A percentile compares a stretch with the other conserved stretches of the same genome.
Conservation (phyloP, 1,140 invertebrate genomes). For the Apis laboriosa region DNA sequence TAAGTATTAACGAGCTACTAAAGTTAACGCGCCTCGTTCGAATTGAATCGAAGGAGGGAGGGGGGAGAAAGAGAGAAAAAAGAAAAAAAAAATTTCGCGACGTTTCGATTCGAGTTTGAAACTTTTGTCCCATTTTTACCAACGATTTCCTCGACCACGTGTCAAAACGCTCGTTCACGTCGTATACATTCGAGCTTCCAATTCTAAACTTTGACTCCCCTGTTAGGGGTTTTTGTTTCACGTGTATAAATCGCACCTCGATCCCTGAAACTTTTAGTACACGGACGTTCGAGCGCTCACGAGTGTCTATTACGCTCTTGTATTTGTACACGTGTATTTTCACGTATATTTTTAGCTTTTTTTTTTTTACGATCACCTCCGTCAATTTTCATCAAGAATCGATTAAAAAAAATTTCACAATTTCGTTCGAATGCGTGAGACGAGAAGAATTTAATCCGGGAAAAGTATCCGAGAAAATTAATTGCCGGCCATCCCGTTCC, state of each 20-base stretch:
- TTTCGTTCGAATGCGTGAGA: neutral
- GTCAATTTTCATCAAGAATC: neutral
- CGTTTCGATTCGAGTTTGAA: constrained; percentile 1
- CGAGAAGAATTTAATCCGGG: too few relatives aligned
- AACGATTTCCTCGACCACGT: neutral
- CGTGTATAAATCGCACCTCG: too few relatives aligned
- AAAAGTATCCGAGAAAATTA: neutral
- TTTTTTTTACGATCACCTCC: neutral
- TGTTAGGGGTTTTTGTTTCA: too few relatives aligned
- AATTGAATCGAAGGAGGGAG: neutral
- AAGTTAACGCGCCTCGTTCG: neutral
- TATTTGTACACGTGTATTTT: too few relatives aligned
- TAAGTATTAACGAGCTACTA: constrained; percentile 16
- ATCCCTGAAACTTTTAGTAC: too few relatives aligned
- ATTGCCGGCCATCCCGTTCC: neutral
- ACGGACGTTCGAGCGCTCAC: too few relatives aligned
- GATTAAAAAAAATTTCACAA: neutral
- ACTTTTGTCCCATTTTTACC: neutral
- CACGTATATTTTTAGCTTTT: too few relatives aligned
- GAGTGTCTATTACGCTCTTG: too few relatives aligned
- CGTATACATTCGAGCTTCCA: neutral
- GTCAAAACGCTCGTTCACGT: neutral
- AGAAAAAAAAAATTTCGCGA: neutral
- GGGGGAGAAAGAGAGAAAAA: too few relatives aligned
- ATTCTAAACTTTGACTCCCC: neutral